Percentiles rank a stretch among this genome's conserved stretches.
Evolutionary conservation across 2,797 vertebrate genomes (phyloP).

Genomic region (Argentina silus): DNA sequence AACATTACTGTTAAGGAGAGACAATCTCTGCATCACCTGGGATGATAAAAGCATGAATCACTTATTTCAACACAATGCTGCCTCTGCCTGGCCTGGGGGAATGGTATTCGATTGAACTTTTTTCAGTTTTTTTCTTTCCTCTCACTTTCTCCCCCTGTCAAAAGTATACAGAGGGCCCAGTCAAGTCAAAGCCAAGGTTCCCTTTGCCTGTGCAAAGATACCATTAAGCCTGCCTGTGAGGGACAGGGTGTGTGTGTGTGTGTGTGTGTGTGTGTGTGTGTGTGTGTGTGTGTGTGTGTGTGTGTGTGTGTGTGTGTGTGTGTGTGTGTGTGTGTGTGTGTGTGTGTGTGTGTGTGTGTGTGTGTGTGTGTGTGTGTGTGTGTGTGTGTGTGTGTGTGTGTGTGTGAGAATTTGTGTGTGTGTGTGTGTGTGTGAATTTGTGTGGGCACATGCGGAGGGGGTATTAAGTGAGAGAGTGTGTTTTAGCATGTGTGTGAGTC

Average conservation of each 20-base stretch:
- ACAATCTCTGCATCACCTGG: slow-evolving; percentile 59
- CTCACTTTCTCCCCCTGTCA: slow-evolving; percentile 12
- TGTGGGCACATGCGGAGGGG: not conserved
- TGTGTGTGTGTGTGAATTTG: too few species aligned
- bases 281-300: slow-evolving; percentile 12
- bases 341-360: slow-evolving; percentile 45
- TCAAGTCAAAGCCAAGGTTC: slow-evolving; percentile 52
- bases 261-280: slow-evolving; percentile 28
- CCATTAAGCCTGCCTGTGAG: slow-evolving; percentile 54
- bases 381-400: slow-evolving; percentile 35
- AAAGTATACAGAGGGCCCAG: slow-evolving; percentile 36
- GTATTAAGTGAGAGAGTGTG: not conserved
- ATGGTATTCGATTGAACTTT: slow-evolving; percentile 67
- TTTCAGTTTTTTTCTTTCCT: not conserved
- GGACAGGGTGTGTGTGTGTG: slow-evolving; percentile 50
- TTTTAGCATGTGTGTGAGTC: slow-evolving; percentile 3
- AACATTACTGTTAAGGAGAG: slow-evolving; percentile 56
- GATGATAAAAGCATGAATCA: slow-evolving; percentile 78
- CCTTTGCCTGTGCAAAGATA: slow-evolving; percentile 60
- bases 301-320: slow-evolving; percentile 40
- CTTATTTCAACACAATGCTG: slow-evolving; percentile 74
- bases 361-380: slow-evolving; percentile 38
- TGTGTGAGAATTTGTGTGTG: too few species aligned
- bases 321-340: slow-evolving; percentile 28
- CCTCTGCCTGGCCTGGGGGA: slow-evolving; percentile 61